phyloP scores from a whole-genome alignment of 2,888 invertebrate genomes.

The Cephus sareptanus region DNA sequence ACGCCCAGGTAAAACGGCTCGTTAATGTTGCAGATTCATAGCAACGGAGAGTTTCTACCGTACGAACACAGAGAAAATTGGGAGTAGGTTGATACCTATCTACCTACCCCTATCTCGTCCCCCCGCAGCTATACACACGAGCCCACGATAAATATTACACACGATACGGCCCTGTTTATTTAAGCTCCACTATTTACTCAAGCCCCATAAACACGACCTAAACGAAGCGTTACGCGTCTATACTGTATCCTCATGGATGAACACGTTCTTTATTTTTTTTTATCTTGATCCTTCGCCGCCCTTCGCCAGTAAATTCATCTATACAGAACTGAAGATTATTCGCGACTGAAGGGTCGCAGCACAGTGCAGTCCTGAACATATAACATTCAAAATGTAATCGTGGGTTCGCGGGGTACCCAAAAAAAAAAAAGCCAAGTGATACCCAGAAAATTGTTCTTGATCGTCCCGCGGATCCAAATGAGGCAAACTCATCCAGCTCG shows the following conservation, averaged over 20 bases:
- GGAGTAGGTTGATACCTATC: not conserved
- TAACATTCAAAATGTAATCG: too few relatives aligned
- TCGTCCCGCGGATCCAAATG: not conserved
- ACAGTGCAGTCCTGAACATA: too few relatives aligned
- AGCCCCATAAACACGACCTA: conserved; percentile 25
- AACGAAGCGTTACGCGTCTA: conserved; percentile 6
- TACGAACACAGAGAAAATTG: conserved; percentile 3
- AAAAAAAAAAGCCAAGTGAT: not conserved
- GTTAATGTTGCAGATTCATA: conserved; percentile 48
- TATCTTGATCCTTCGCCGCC: not conserved
- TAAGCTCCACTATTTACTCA: conserved; percentile 40
- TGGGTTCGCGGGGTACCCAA: not conserved
- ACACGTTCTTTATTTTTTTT: not conserved
- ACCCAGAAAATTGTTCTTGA: not conserved
- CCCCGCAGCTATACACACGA: conserved; percentile 22
- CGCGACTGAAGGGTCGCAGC: too few relatives aligned
- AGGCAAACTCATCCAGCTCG: not conserved
- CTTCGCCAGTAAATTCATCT: not conserved
- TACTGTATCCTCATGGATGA: not conserved
- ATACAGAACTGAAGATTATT: not conserved
- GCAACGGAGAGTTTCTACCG: conserved; percentile 18
- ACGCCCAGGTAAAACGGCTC: conserved; percentile 31
- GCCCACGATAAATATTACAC: conserved; percentile 49
- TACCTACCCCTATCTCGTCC: not conserved
- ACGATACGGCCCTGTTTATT: conserved; percentile 43